phyloP scores from a whole-genome alignment of 2,797 vertebrate genomes.

The Dryobates pubescens region DNA sequence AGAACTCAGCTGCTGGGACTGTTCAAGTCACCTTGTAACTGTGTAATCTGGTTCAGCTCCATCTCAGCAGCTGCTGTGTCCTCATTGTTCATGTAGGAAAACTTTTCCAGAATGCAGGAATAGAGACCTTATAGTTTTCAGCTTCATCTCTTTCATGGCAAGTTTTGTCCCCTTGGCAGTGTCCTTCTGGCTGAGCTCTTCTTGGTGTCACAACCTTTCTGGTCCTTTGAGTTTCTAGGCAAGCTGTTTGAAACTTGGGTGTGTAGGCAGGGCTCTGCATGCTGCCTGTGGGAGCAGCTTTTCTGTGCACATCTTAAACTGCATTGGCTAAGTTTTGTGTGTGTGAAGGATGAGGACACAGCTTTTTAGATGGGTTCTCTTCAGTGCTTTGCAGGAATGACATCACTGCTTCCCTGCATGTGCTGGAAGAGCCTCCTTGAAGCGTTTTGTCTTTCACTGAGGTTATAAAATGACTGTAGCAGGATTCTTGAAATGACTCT shows the following conservation, averaged over 20 bases:
- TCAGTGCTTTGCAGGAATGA: not conserved
- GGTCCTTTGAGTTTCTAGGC: not conserved
- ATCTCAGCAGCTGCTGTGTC: not conserved
- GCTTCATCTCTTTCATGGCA: not conserved
- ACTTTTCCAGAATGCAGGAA: not conserved
- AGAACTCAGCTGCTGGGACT: not conserved
- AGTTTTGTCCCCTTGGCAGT: not conserved
- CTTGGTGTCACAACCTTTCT: not conserved
- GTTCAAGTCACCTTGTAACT: not conserved
- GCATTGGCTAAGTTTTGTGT: rapidly evolving
- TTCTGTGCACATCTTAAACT: not conserved
- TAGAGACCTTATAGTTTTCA: not conserved
- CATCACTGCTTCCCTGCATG: not conserved
- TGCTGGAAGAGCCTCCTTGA: not conserved
- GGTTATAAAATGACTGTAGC: not conserved
- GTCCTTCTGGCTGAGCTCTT: not conserved
- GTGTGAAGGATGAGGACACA: not conserved
- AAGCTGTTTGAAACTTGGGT: not conserved
- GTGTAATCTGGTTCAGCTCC: not conserved
- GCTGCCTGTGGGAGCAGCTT: not conserved
- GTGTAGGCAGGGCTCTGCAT: not conserved
- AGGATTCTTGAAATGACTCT: not conserved
- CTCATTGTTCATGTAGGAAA: not conserved
- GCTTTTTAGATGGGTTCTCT: not conserved
- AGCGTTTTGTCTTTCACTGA: not conserved